Conservation (phyloP, 2,888 invertebrate genomes). For the Timandra comae region DNA sequence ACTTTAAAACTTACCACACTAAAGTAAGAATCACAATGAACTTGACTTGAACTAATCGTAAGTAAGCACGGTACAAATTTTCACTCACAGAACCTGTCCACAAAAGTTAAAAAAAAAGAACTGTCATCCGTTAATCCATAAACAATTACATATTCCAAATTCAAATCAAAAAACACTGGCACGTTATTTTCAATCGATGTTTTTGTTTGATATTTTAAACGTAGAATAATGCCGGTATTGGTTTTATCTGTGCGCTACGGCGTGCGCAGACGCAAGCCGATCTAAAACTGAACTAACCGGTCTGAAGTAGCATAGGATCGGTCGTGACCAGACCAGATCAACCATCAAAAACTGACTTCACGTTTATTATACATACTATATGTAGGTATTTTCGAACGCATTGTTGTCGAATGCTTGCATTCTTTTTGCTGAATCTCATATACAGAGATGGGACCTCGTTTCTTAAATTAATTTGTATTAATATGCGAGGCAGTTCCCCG, state of each 20-base stretch:
- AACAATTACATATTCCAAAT: constrained; percentile 13
- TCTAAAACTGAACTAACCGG: constrained; percentile 71
- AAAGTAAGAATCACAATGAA: constrained; percentile 44
- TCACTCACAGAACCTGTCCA: constrained; percentile 30
- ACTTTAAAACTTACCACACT: constrained; percentile 17
- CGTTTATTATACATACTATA: constrained; percentile 11
- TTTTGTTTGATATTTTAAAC: constrained; percentile 32
- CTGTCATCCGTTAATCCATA: not conserved
- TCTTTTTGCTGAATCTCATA: constrained; percentile 21
- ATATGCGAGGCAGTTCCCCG: too few species aligned
- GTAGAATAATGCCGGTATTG: constrained; percentile 40
- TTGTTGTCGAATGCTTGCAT: constrained; percentile 25
- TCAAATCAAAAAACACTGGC: too few species aligned
- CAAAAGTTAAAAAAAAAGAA: constrained; percentile 1
- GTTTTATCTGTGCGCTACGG: constrained; percentile 25
- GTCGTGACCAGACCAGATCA: constrained; percentile 44
- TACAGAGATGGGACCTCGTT: constrained; percentile 5
- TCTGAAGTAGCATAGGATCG: constrained; percentile 47
- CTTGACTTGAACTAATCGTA: constrained; percentile 53
- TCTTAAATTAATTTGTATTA: constrained; percentile 1
- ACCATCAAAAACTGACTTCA: constrained; percentile 25
- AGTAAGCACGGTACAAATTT: constrained; percentile 43
- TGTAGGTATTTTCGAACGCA: constrained; percentile 18
- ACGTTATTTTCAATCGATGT: constrained; percentile 15
- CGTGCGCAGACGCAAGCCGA: constrained; percentile 55